Base-by-base conservation (phyloP, 2,797 vertebrate species). In the Synaphobranchus kaupii region DNA sequence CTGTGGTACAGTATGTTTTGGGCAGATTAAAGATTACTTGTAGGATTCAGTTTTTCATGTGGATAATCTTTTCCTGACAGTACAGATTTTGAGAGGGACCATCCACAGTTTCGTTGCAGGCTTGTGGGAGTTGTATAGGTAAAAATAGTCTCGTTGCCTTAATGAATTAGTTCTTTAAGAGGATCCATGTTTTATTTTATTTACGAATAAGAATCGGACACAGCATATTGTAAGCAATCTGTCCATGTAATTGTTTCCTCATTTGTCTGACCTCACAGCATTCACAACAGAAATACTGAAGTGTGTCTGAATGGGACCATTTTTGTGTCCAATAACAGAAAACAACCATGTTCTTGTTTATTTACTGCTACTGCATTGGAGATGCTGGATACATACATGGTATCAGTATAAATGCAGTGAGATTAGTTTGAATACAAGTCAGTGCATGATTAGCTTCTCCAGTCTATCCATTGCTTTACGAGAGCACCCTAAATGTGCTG, bases 21-120 rank as follows among this genome's bases (percentile, higher is more conserved):
- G 28, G 39, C 22, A 86, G 80, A 83, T 56, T 54, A 83, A 83
- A 86, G 87, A 83, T 86, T 86, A 83, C 63, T 83, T 60, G 8
- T 17, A 54, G 13, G n/a, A 83, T 39, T 88, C 17, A 12, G 44
- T 58, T 44, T 60, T 80, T 58, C 17, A 39, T 85, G 78, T 66
- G 31, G 76, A 66, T 88, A 56, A 85, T 85, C 87, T 82, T 58
- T 81, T 60, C 9, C 34, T 85, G 39, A 66, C 20, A 85, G 68
- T 68, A 85, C 44, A 52, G 56, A 78, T 60, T 85, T 54, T 84
- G 17, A 81, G 73, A 81, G 56, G 76, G 76, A 66, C 48, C 34
- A 66, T 80, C 83, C 58, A 25, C n/a, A 82, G 84, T 66, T 58
- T 10, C 66, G 48, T 68, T 84, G 44, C 47, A 22, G 13, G 17